Evolutionary conservation across 2,888 invertebrate species (phyloP), one percentile per base, ranked within the genome.

Genomic region (Cosmia pyralina): DNA sequence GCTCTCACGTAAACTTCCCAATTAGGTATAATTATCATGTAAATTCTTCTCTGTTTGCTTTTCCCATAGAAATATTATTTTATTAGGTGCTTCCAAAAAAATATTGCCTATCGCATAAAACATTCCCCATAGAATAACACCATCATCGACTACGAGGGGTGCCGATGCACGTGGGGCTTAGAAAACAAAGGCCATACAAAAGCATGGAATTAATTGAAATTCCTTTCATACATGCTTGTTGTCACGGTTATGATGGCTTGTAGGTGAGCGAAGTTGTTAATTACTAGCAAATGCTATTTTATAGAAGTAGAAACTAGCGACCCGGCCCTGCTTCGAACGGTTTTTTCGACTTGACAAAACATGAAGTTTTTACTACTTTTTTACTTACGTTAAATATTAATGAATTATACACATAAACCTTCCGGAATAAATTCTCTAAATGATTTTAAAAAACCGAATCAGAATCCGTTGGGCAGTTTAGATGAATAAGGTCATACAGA

Each of bases 21-120:
- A 55, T 55, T 55, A 55, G 34, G 34, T 34, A 2, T 68, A 75
- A 65, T 17, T 4, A 70, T 62, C 60, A 22, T 53, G 48, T 52
- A 69, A 2, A 48, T 50, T 41, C 4, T n/a, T 50, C 41, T 64
- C 44, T 84, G 70, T 86, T 83, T 84, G 81, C 69, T 72, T 72
- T 85, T 86, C 85, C 66, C 85, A 85, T 72, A 80, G 53, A 60
- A 75, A 84, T 84, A 79, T 83, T 71, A 77, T 80, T 86, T 85
- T 83, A 86, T 83, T 71, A 65, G 70, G 77, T 74, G 75, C 75
- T 81, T 78, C 57, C 38, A 77, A 75, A 62, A 72, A 55, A 77
- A 69, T 82, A 86, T 85, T 64, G 70, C 73, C 48, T 66, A 62
- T 79, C 28, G 41, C 75, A 81, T 85, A 79, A 81, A 86, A 75